Evolutionary conservation across 2,888 invertebrate genomes (phyloP).

Genomic region (Synanthedon myopaeformis): DNA sequence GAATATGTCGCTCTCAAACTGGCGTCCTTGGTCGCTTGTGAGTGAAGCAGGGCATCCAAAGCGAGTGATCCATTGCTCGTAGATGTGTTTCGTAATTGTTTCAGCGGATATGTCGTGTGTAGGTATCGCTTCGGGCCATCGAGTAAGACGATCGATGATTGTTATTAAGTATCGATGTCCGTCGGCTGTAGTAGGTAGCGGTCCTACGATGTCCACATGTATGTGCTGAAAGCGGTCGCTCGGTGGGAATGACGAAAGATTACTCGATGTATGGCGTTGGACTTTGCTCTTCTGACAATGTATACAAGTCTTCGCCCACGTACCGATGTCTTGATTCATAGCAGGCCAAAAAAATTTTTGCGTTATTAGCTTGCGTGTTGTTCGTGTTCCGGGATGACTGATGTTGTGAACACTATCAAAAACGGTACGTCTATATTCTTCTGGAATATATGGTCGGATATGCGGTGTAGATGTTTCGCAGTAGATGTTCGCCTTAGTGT

Average conservation of each 20-base stretch:
- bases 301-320: slow-evolving; percentile 1
- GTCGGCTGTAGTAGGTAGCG: not conserved
- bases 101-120: not conserved
- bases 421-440: not conserved
- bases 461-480: too few relatives aligned
- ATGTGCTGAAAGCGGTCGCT: slow-evolving; percentile 4
- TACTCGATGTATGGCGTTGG: slow-evolving; percentile 2
- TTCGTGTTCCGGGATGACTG: too few relatives aligned
- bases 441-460: too few relatives aligned
- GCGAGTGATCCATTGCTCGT: not conserved
- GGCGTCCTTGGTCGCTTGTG: not conserved
- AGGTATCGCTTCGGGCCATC: not conserved
- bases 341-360: slow-evolving; percentile 1
- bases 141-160: not conserved
- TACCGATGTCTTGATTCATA: slow-evolving; percentile 2
- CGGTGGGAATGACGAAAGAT: slow-evolving; percentile 1
- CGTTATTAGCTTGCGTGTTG: too few relatives aligned
- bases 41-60: not conserved
- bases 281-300: slow-evolving; percentile 4
- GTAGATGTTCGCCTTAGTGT: too few relatives aligned
- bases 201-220: slow-evolving; percentile 4
- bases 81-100: not conserved
- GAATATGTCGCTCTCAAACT: not conserved
- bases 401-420: too few relatives aligned
- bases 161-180: not conserved